Conservation (phyloP, 2,888 invertebrate species). For the Mesorhabditis spiculigera region DNA sequence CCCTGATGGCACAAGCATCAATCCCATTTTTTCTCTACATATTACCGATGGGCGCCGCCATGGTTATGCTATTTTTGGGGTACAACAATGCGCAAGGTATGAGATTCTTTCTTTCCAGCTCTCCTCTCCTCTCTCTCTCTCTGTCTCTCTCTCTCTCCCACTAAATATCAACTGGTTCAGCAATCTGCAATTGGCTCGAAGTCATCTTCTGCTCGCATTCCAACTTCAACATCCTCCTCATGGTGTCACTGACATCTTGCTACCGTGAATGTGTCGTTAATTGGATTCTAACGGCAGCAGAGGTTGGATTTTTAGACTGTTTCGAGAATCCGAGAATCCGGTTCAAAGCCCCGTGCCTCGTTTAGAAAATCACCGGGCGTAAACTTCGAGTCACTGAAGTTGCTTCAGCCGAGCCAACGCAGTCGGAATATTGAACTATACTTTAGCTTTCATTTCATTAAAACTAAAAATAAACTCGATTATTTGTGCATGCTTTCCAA, state of each 20-base stretch:
- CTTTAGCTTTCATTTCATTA: too few relatives aligned
- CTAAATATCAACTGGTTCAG: not conserved
- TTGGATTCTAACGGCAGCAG: not conserved
- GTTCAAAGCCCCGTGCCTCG: not conserved
- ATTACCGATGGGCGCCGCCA: slow-evolving; percentile 1
- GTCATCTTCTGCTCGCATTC: slow-evolving; percentile 2
- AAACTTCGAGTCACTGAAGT: not conserved
- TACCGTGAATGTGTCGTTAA: not conserved
- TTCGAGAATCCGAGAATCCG: too few relatives aligned
- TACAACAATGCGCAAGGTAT: not conserved
- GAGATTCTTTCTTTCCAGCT: too few relatives aligned
- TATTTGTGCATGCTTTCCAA: too few relatives aligned
- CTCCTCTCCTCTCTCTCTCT: not conserved
- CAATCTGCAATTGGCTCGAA: not conserved
- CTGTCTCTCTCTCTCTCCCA: too few relatives aligned
- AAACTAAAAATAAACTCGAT: too few relatives aligned
- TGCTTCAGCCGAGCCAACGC: not conserved
- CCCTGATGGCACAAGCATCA: not conserved
- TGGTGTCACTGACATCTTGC: not conserved
- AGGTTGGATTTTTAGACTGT: not conserved
- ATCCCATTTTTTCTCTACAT: not conserved
- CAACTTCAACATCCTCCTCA: not conserved
- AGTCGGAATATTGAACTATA: not conserved
- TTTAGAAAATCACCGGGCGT: not conserved
- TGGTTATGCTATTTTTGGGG: not conserved